Conservation (phyloP, 2,888 invertebrate genomes). For the Tuberolachnus salignus region DNA sequence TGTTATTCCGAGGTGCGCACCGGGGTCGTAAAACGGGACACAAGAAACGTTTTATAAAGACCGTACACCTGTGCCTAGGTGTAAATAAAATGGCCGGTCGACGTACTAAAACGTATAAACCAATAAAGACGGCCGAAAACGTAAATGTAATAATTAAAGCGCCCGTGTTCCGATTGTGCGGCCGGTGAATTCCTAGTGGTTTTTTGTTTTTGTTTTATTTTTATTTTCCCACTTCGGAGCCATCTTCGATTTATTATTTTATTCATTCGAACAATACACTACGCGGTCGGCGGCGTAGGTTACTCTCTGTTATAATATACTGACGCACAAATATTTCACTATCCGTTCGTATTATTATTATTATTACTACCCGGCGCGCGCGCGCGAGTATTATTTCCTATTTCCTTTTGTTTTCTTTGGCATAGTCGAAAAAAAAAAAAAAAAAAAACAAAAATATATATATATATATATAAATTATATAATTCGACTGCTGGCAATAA, state of each 20-base stretch:
- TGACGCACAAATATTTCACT: neutral
- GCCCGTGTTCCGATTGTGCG: conserved; percentile 23
- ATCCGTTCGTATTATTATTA: conserved; percentile 22
- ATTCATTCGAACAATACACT: conserved; percentile 43
- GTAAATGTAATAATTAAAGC: conserved; percentile 48
- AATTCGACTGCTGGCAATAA: conserved; percentile 34
- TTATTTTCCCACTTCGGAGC: conserved; percentile 6
- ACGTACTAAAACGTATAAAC: too few relatives aligned
- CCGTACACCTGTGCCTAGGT: too few relatives aligned
- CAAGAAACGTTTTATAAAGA: too few relatives aligned
- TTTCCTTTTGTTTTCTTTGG: conserved; percentile 51
- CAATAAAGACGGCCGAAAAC: conserved; percentile 42
- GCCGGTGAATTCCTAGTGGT: conserved; percentile 21
- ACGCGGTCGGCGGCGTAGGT: neutral
- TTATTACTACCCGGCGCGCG: conserved; percentile 12
- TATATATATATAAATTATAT: too few relatives aligned
- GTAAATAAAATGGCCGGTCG: too few relatives aligned
- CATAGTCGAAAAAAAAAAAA: conserved; percentile 42
- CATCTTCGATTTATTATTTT: conserved; percentile 42
- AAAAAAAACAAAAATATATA: too few relatives aligned
- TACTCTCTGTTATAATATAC: conserved; percentile 1
- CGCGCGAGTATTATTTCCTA: too few relatives aligned
- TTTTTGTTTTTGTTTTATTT: neutral
- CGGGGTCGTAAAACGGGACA: too few relatives aligned
- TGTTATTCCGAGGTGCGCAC: too few relatives aligned